Base-by-base conservation (phyloP, 2,888 invertebrate species). In the Blastobasis adustella region DNA sequence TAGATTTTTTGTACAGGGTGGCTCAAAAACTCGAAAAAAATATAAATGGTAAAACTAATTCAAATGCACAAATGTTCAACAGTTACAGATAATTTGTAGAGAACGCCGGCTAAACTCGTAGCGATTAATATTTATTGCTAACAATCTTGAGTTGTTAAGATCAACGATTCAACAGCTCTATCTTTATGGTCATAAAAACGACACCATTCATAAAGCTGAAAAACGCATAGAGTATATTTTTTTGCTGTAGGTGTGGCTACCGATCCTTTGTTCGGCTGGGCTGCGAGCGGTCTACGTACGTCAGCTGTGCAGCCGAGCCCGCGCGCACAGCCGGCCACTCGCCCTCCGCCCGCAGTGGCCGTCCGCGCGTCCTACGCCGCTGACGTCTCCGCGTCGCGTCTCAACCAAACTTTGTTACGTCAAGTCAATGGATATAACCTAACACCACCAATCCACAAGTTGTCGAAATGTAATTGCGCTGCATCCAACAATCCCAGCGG, bases 391-490 rank as follows among this genome's bases (percentile, higher is more conserved):
- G 42, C n/a, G 60, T 55, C 43, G 37, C 37, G 37, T 9, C 9
- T 36, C 40, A 5, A 39, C 46, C 71, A 87, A 88, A 88, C 86
- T 87, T 88, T 88, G 73, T 86, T 87, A 87, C 86, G 85, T 83
- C 82, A 82, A 82, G 82, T 83, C 84, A 83, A 87, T 88, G 88
- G 88, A 87, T 88, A 87, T 87, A 88, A 88, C 88, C 86, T 88
- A 88, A 87, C 73, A 75, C 63, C 64, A 56, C 72, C 47, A 48
- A 37, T 69, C 58, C 58, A 62, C 60, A 58, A 59, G 49, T 54
- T 58, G 60, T 62, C 62, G 59, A 70, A 77, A 85, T 86, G 86
- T 84, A 82, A 71, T 71, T 66, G 65, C 67, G 71, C 64, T 71
- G 64, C 67, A 51, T 51, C 54, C 65, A 65, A 60, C 62, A 62